Evolutionary conservation across 2,113 vertebrate genomes (phyloP).

Genomic region (Hemibagrus wyckioides): DNA sequence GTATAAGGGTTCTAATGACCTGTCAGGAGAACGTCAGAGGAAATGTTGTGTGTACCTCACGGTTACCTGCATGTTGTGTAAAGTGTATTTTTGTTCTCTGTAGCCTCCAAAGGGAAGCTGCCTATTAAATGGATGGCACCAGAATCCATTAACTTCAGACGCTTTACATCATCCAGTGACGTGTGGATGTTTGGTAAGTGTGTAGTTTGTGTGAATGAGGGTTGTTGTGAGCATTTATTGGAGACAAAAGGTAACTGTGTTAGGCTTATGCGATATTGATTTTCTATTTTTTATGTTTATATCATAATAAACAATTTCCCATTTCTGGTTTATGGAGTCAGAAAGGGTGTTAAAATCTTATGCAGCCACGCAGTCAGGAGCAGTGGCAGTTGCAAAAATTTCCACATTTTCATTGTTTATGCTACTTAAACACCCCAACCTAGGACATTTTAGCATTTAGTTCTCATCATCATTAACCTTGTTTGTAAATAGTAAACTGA

Average conservation of each 20-base stretch:
- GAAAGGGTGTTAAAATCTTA: not conserved
- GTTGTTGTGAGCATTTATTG: not conserved
- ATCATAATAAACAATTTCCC: not conserved
- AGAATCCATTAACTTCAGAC: constrained; percentile 98
- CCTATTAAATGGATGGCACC: constrained; percentile 99
- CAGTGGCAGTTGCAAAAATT: not conserved
- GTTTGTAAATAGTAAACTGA: not conserved
- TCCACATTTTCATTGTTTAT: not conserved
- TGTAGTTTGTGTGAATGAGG: constrained; percentile 8
- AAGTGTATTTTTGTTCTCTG: constrained; percentile 16
- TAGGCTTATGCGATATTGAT: not conserved
- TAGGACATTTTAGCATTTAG: not conserved
- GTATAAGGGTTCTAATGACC: not conserved
- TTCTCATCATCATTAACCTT: not conserved
- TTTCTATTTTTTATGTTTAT: not conserved
- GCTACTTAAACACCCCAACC: not conserved
- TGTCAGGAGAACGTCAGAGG: not conserved
- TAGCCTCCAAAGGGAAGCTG: constrained; percentile 98
- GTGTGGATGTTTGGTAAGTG: constrained; percentile 99
- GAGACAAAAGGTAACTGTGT: not conserved
- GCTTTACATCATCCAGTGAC: constrained; percentile 98
- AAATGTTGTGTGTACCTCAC: not conserved
- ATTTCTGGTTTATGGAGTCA: not conserved
- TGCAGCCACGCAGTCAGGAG: not conserved
- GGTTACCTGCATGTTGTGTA: not conserved